Evolutionary conservation across 2,113 vertebrate species (phyloP).

Genomic region (Poeciliopsis retropinna): DNA sequence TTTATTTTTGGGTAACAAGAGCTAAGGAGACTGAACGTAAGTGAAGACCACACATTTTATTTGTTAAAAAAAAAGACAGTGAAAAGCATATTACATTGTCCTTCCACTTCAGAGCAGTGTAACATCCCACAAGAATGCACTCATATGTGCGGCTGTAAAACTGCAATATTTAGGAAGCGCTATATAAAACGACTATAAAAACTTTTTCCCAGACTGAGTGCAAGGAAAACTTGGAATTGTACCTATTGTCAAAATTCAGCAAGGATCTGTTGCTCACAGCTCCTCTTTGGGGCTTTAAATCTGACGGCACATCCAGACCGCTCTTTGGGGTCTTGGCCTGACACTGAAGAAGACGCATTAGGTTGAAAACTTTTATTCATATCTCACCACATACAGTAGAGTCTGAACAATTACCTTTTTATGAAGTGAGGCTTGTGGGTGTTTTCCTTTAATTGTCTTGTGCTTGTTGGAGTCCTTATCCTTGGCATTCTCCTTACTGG

Average conservation of each 20-base stretch:
- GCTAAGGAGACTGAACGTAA: too few species aligned
- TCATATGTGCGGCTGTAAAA: too few species aligned
- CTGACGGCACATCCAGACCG: constrained; percentile 69
- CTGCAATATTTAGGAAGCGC: background rate
- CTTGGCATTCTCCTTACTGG: constrained; percentile 53
- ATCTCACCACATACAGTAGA: background rate
- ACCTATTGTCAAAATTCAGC: constrained; percentile 83
- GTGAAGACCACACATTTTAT: too few species aligned
- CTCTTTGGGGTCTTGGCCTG: constrained; percentile 78
- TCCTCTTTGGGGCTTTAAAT: constrained; percentile 79
- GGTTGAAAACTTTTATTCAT: constrained; percentile 4
- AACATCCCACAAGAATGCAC: too few species aligned
- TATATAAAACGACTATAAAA: background rate
- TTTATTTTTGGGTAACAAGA: too few species aligned
- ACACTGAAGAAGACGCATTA: background rate
- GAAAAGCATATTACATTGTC: too few species aligned
- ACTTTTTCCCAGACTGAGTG: background rate
- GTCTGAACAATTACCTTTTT: constrained; percentile 36
- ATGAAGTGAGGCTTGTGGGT: constrained; percentile 26
- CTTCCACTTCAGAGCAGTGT: too few species aligned
- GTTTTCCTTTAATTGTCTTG: constrained; percentile 78
- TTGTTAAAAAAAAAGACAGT: too few species aligned
- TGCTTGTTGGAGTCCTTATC: constrained; percentile 74
- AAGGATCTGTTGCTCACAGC: constrained; percentile 79
- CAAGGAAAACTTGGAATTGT: constrained; percentile 36